Percentiles rank a stretch among this genome's conserved stretches.
phyloP scores from a whole-genome alignment of 2,113 vertebrate species.

The Actenoides hombroni region DNA sequence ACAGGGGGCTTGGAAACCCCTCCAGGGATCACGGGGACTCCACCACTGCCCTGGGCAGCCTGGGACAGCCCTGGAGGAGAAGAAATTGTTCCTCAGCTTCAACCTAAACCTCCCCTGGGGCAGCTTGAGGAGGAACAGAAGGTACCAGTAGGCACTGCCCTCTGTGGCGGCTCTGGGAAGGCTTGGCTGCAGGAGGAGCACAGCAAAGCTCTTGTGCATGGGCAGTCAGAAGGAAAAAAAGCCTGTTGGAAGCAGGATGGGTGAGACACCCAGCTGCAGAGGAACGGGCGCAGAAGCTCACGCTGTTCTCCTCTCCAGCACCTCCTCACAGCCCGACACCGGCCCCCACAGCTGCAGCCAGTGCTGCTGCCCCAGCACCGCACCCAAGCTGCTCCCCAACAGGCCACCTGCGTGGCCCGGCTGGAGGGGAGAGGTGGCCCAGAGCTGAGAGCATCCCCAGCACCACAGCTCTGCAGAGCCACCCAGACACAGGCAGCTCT shows the following conservation, averaged over 20 bases:
- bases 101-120: neutral
- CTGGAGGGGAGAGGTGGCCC: neutral
- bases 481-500: accelerated
- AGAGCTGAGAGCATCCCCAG: neutral
- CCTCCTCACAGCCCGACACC: neutral
- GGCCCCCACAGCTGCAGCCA: neutral
- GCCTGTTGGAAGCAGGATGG: accelerated
- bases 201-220: accelerated
- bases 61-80: neutral
- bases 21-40: neutral
- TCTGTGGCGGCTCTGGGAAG: neutral
- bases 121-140: neutral
- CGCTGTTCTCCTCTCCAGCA: accelerated
- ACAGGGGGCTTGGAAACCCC: no score
- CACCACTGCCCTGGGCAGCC: neutral
- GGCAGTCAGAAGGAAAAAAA: accelerated
- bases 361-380: neutral
- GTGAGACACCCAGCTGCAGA: neutral
- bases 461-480: neutral
- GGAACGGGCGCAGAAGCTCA: neutral
- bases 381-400: accelerated
- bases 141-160: accelerated
- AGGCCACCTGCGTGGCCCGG: accelerated
- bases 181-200: accelerated
- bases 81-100: neutral